Base-by-base conservation (phyloP, 2,888 invertebrate species). In the Euspilapteryx auroguttella region DNA sequence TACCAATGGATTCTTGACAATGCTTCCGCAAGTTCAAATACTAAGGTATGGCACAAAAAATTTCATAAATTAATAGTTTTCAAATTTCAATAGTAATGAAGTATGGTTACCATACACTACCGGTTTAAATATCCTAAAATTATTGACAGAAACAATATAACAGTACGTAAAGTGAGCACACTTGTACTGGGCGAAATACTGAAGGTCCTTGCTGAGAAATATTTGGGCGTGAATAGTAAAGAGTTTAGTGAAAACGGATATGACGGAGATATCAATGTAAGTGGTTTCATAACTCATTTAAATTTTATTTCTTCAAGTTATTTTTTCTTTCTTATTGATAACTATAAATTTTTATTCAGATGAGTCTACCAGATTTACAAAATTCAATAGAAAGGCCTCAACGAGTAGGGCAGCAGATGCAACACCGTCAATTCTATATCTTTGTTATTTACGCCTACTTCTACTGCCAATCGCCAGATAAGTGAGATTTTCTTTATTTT, bases 361-460 rank as follows among this genome's bases (percentile, higher is more conserved):
- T 59, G 48, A 69, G 68, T 1, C 37, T 73, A 12, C 47, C 62
- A n/a, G 64, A 68, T 25, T 35, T 75, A 2, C 69, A 73, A 32
- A 40, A 54, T 10, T 62, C 63, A 0, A 54, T 73, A 31, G 68
- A 69, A 30, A 53, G 46, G 28, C 64, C 64, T 0, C 55, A 66
- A 24, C 41, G 36, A 9, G 49, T 71, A 2, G 68, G 66, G 2
- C 25, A 35, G 7, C 61, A 66, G 25, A 35, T 73, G 12, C 61
- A 63, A 34, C 65, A 62, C 32, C 46, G 47, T 17, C 57, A 65
- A 14, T 63, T 69, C 0, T 69, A 69, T 37, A 55, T 62, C 32
- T 42, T 73, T 8, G 49, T 75, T 2, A 57, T 73, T 31, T 75
- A 73, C 41, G 61, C 68, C 12, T 75, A 73, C 35, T 75, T 75